phyloP scores from a whole-genome alignment of 2,888 invertebrate genomes.

The Napeogenes inachia region DNA sequence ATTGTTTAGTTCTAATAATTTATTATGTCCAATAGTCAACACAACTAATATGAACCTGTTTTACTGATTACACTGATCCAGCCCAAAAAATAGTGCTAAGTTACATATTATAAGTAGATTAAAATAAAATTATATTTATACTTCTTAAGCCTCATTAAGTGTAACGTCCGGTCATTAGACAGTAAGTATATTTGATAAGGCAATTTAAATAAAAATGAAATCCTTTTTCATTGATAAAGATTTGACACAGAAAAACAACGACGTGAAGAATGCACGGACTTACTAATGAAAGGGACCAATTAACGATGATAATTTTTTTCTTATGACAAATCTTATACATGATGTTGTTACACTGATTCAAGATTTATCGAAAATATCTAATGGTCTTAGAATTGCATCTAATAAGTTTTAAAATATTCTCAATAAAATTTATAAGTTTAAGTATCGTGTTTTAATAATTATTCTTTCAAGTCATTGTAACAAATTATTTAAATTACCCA shows the following conservation, averaged over 20 bases:
- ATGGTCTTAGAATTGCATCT: neutral
- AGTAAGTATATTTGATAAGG: constrained; percentile 56
- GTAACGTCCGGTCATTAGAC: constrained; percentile 57
- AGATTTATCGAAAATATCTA: constrained; percentile 3
- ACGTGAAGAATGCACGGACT: constrained; percentile 65
- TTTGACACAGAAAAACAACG: constrained; percentile 73
- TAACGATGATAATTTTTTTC: constrained; percentile 75
- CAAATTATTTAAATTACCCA: too few species aligned
- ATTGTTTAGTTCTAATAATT: constrained; percentile 7
- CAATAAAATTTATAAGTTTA: too few species aligned
- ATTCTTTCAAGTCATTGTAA: too few species aligned
- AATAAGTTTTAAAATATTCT: too few species aligned
- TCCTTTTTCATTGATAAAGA: constrained; percentile 76
- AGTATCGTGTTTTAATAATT: too few species aligned
- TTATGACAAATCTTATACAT: constrained; percentile 61
- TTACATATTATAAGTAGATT: constrained; percentile 23
- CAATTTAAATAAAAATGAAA: constrained; percentile 75
- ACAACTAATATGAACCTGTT: neutral
- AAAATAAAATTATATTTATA: constrained; percentile 26
- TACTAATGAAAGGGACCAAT: constrained; percentile 77
- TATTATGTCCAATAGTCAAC: constrained; percentile 13
- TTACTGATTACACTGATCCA: too few species aligned
- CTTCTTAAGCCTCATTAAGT: constrained; percentile 40
- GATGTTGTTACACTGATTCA: constrained; percentile 34
- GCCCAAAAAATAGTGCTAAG: neutral